These are phyloP conservation scores for Drosophila novamexicana DNA, from an alignment of 1,140 invertebrate species.

Conservation along the genomic window DNA sequence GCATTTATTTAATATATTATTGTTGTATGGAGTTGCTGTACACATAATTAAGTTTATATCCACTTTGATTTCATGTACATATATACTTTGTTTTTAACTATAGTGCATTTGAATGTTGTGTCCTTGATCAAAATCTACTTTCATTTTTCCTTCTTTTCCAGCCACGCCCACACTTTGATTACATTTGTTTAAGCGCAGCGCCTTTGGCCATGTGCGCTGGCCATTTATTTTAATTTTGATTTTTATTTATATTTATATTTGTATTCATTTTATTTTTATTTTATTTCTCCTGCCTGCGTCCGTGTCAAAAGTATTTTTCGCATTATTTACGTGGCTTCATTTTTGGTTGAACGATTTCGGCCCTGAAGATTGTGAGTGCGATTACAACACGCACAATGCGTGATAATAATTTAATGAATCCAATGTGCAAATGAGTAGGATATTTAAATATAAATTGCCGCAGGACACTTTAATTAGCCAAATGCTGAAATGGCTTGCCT, in stretches of 20 bases:
- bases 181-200: conserved; percentile 51
- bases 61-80: too few relatives aligned
- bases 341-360: conserved; percentile 16
- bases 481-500: background rate
- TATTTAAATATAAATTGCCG: conserved; percentile 2
- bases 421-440: background rate
- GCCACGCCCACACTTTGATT: conserved; percentile 15
- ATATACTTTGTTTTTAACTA: background rate
- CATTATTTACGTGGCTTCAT: conserved; percentile 66
- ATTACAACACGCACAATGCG: conserved; percentile 55
- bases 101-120: background rate
- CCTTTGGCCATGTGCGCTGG: conserved; percentile 46
- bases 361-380: conserved; percentile 42
- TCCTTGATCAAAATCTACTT: background rate
- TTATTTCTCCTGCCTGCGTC: conserved; percentile 14
- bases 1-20: too few relatives aligned
- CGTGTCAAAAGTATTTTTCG: conserved; percentile 39
- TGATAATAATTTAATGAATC: conserved; percentile 55
- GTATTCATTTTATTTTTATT: conserved; percentile 50
- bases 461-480: conserved; percentile 25
- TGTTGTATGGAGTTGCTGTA: too few relatives aligned
- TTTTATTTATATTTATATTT: conserved; percentile 35
- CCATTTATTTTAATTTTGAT: conserved; percentile 66
- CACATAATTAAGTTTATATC: too few relatives aligned
- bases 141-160: background rate